Percentiles rank a stretch among this genome's conserved stretches.
Conservation (phyloP, 2,113 vertebrate genomes). For the Propithecus coquereli region DNA sequence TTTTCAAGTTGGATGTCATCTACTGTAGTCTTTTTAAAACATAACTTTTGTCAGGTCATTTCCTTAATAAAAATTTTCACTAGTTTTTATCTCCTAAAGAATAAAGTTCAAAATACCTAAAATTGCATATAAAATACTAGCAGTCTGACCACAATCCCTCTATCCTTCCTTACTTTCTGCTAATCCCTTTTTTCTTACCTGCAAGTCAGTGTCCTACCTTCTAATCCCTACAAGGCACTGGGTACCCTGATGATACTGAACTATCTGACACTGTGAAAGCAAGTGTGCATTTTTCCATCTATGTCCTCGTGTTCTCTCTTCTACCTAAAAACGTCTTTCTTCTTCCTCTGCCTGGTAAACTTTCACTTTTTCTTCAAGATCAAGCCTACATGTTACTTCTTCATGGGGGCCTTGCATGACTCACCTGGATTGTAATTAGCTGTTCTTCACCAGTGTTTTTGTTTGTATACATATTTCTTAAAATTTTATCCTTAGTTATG, state of each 20-base stretch:
- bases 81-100: constrained; percentile 5
- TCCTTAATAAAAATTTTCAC: neutral
- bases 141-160: neutral
- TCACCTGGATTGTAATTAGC: neutral
- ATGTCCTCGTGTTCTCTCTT: neutral
- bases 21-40: neutral
- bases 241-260: neutral
- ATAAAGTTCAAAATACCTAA: neutral
- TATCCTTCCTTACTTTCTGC: neutral
- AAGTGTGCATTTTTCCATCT: neutral
- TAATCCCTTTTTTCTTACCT: neutral
- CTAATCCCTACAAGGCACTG: neutral
- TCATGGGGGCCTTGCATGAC: neutral
- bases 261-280: neutral
- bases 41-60: neutral
- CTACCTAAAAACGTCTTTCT: neutral
- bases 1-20: neutral
- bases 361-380: neutral
- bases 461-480: neutral
- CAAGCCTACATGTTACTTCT: neutral
- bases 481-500: neutral
- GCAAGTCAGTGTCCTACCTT: too few species aligned
- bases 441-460: neutral
- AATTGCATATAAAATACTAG: neutral
- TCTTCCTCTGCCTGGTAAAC: neutral